Conservation (phyloP, 2,888 invertebrate genomes). For the Ormyrus pomaceus region DNA sequence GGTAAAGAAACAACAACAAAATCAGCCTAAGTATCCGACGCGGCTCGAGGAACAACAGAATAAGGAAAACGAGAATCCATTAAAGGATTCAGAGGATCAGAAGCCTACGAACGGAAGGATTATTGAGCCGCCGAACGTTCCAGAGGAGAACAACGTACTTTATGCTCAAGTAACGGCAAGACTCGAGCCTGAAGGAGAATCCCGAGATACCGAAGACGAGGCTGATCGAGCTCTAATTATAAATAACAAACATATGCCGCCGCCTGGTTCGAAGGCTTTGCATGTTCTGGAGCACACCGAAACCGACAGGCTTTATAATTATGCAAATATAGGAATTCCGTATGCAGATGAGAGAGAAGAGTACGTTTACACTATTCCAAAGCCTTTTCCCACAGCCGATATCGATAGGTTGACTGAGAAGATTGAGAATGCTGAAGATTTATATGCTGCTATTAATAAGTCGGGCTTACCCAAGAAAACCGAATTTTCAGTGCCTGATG, state of each 20-base stretch:
- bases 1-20: conserved; percentile 62
- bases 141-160: conserved; percentile 66
- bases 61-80: conserved; percentile 80
- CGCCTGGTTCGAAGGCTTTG: conserved; percentile 22
- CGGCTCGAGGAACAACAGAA: conserved; percentile 80
- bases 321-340: conserved; percentile 59
- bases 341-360: conserved; percentile 64
- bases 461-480: conserved; percentile 64
- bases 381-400: conserved; percentile 63
- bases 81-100: conserved; percentile 46
- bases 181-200: conserved; percentile 71
- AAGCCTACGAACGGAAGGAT: conserved; percentile 55
- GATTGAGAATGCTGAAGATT: conserved; percentile 76
- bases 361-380: conserved; percentile 68
- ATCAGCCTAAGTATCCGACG: conserved; percentile 67
- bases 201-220: conserved; percentile 72
- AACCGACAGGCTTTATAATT: conserved; percentile 59
- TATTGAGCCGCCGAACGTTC: conserved; percentile 57
- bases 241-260: conserved; percentile 52
- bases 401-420: conserved; percentile 69
- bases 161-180: conserved; percentile 71
- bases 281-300: conserved; percentile 49
- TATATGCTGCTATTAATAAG: conserved; percentile 75
- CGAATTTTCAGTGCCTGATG: conserved; percentile 35
- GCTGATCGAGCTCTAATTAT: conserved; percentile 64